Base-by-base conservation (phyloP, 2,797 vertebrate species). In the Acanthurus tractus region DNA sequence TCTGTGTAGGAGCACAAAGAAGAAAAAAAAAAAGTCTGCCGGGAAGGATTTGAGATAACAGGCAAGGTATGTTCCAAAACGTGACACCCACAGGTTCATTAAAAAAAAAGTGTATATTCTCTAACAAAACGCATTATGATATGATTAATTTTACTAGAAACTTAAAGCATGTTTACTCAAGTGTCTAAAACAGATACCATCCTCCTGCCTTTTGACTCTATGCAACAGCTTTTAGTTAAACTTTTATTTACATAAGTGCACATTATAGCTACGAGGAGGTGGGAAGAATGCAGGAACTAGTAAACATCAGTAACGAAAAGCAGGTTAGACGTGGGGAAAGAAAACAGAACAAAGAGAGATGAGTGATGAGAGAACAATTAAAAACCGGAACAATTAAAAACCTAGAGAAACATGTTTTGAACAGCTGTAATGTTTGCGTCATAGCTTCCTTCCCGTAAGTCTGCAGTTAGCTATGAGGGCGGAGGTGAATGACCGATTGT, bases 401-500 rank as follows among this genome's bases (percentile, higher is more conserved):
- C 55, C 61, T 50, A 76, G 59, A 62, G 56, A 84, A 81, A 53
- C 25, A 54, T 1, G 67, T 59, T 81, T 62, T 78, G 70, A 81
- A n/a, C 45, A 63, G 70, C 69, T 57, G 77, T 70, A 80, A 63
- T 77, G 80, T 90, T 65, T 72, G 76, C n/a, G 45, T 67, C 45
- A 15, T 53, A 70, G 83, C 81, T 86, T 82, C 76, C 36, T 70
- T 78, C 76, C 74, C 5, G 38, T 77, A 74, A 59, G 79, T 57
- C 52, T 82, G 69, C 52, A 22, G 66, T 20, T 75, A 65, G 83
- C 70, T 25, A 40, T 2, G 52, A 69, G 83, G 85, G 79, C 6
- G 50, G 68, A 86, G 74, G 78, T 78, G 85, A 85, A 66, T 20
- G 4, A 73, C 64, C 84, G 64, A 88, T 94, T 94, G 91, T 92